phyloP scores from a whole-genome alignment of 1,140 invertebrate genomes.

The Lepidurus arcticus region DNA sequence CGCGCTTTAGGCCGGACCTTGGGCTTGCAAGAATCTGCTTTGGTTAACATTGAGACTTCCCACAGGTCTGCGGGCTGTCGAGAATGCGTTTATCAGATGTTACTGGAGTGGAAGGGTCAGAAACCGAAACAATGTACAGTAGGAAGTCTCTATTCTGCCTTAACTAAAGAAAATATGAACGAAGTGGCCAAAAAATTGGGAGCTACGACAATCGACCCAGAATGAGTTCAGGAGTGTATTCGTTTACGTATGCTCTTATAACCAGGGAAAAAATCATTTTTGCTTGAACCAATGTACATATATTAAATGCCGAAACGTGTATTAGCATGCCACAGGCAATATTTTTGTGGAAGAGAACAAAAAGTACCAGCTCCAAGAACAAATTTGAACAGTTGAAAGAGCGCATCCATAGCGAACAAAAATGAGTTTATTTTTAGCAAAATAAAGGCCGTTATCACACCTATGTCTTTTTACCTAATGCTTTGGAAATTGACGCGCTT shows the following conservation, averaged over 20 bases:
- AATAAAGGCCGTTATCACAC: slow-evolving; percentile 12
- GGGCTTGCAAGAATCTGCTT: slow-evolving; percentile 39
- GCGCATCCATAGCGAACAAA: slow-evolving; percentile 15
- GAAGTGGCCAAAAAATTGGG: slow-evolving; percentile 39
- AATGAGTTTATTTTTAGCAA: slow-evolving; percentile 15
- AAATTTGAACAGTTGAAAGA: background rate
- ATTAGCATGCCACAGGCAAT: background rate
- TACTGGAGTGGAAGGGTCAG: slow-evolving; percentile 40
- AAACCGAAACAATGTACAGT: slow-evolving; percentile 39
- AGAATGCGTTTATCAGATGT: slow-evolving; percentile 42
- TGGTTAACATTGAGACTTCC: slow-evolving; percentile 39
- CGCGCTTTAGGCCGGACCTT: slow-evolving; percentile 39
- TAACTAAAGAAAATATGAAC: slow-evolving; percentile 40
- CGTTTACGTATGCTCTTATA: background rate
- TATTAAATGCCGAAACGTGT: background rate
- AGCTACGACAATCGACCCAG: background rate
- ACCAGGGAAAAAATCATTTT: background rate
- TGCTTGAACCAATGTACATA: slow-evolving; percentile 14
- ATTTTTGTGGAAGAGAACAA: background rate
- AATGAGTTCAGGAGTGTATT: background rate
- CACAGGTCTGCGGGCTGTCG: slow-evolving; percentile 37
- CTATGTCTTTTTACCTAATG: slow-evolving; percentile 51
- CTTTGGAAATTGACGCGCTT: slow-evolving; percentile 52
- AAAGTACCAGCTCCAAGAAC: slow-evolving; percentile 3
- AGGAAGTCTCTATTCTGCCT: slow-evolving; percentile 39